Conservation (phyloP, 1,140 invertebrate genomes). For the Medauroidea extradentata region DNA sequence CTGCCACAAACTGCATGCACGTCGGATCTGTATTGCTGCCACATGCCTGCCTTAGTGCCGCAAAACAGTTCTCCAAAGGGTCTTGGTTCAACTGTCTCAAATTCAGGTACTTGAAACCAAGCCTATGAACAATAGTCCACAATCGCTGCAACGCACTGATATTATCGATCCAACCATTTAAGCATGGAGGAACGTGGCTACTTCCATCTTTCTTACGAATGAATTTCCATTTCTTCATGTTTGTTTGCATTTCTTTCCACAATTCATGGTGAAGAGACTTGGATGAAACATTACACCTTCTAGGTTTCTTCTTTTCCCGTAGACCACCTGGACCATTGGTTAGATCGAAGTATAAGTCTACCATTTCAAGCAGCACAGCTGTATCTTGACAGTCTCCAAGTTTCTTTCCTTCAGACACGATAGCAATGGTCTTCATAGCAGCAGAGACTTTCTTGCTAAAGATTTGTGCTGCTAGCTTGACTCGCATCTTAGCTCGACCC, state of each 20-base stretch:
- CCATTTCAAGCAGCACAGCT: conserved; percentile 20
- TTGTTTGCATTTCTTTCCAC: too few species aligned
- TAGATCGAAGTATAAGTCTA: conserved; percentile 32
- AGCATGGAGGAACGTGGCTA: conserved; percentile 22
- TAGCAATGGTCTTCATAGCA: conserved; percentile 19
- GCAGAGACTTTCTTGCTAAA: conserved; percentile 26
- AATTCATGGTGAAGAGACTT: too few species aligned
- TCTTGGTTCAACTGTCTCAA: conserved; percentile 36
- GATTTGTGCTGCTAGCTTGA: conserved; percentile 28
- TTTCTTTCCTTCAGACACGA: conserved; percentile 16
- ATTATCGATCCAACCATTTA: conserved; percentile 30
- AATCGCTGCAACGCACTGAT: conserved; percentile 23
- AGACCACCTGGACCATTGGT: conserved; percentile 27
- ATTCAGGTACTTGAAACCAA: conserved; percentile 12
- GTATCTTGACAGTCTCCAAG: conserved; percentile 25
- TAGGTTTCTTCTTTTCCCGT: too few species aligned
- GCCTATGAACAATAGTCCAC: conserved; percentile 24
- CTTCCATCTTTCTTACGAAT: conserved; percentile 15
- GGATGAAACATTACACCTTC: too few species aligned
- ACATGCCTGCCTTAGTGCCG: conserved; percentile 27
- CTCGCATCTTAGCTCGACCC: conserved; percentile 28
- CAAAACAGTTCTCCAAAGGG: conserved; percentile 41
- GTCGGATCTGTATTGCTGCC: conserved; percentile 41
- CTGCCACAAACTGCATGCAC: conserved; percentile 26
- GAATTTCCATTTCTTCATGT: not conserved